Evolutionary conservation across 2,113 vertebrate genomes (phyloP).

Genomic region (Gobiocypris rarus): DNA sequence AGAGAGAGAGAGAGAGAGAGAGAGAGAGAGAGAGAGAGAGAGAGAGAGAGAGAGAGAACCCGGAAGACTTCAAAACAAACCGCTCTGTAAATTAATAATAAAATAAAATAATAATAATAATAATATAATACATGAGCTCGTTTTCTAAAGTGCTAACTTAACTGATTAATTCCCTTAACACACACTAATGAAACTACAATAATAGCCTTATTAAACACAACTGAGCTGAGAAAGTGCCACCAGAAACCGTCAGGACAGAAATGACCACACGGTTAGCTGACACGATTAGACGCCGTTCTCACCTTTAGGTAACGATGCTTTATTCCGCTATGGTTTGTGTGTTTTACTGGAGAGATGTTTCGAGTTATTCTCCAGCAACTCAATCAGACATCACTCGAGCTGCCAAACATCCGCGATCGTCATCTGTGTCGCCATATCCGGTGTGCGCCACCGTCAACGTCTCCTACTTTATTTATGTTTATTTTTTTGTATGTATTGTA

Average conservation of each 20-base stretch:
- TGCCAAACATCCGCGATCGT: conserved; percentile 9
- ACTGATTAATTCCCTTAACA: not conserved
- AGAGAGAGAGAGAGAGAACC: not conserved
- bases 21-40: no score
- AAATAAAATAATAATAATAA: not conserved
- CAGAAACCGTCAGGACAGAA: not conserved
- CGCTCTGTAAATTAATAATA: not conserved
- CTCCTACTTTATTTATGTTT: no score
- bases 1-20: no score
- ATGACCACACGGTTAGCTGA: not conserved
- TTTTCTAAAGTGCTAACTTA: not conserved
- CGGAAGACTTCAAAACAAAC: not conserved
- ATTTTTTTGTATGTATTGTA: no score
- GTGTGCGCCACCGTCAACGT: not conserved
- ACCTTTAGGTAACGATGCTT: not conserved
- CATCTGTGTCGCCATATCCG: not conserved
- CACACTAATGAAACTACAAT: not conserved
- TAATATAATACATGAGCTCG: not conserved
- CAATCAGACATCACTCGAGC: not conserved
- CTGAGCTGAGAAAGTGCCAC: not conserved
- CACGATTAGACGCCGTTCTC: not conserved
- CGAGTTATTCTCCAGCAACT: not conserved
- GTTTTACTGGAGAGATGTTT: not conserved
- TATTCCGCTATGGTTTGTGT: not conserved
- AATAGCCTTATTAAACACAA: not conserved